Evolutionary conservation across 2,888 invertebrate species (phyloP), one percentile per base, ranked within the genome.

Genomic region (Amphimallon solstitiale): DNA sequence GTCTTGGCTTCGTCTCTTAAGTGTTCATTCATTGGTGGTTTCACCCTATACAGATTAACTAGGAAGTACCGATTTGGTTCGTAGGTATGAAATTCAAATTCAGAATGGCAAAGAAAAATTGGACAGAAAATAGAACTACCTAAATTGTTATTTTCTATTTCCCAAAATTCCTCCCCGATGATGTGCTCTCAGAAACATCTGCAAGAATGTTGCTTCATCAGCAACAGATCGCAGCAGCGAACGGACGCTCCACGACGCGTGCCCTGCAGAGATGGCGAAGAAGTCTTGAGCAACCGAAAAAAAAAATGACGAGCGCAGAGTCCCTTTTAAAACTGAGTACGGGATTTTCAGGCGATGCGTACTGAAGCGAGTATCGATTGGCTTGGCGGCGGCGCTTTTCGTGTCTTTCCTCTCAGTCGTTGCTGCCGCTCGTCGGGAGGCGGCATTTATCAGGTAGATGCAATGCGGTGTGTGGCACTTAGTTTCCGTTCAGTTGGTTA

Each of bases 331-430:
- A 51, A 66, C 15, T 60, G 51, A 66, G 72, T 71, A 72, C 73
- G 69, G 69, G 71, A 71, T 68, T 70, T 71, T 67, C 70, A 71
- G 71, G 75, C 72, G 77, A 75, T 72, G 76, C 76, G 76, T 77
- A 75, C 76, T 74, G 77, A 74, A 74, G 71, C 73, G 71, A 71
- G 74, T 77, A 78, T 78, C 78, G 78, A 78, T 78, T 72, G 69
- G 60, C 65, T 70, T 71, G 73, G 77, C 77, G 78, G 75, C 75
- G 75, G 76, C 76, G 77, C 76, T 54, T 61, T 71, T 67, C 65
- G 66, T 63, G 65, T 65, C 40, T 68, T 43, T 70, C 71, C 71
- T 40, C 71, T 40, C 52, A 43, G 60, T 61, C 52, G 65, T 29
- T 35, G 65, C 61, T 51, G 72, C 70, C 71, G 71, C 72, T 73